Base-by-base conservation (phyloP, 1,140 invertebrate species). In the Pteromalus puparum region DNA sequence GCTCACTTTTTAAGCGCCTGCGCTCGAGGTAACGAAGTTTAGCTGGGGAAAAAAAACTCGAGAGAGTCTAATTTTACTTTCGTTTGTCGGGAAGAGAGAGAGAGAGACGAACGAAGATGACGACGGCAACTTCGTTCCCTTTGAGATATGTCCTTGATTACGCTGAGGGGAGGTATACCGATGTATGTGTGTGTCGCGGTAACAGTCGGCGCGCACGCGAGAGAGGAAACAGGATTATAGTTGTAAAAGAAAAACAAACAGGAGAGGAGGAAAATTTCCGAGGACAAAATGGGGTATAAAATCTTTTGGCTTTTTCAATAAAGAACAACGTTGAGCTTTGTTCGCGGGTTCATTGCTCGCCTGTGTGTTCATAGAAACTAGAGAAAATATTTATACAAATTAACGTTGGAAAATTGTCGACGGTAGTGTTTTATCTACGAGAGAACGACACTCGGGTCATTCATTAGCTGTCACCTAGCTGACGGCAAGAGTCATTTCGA, bases 1-100 rank as follows among this genome's bases (percentile, higher is more conserved):
- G 28, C 7, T 9, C n/a, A 75, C 21, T 75, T 75, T 42, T 75
- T 48, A 75, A 75, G 24, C 74, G 74, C 42, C n/a, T n/a, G 21
- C 12, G 26, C 15, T 48, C 74, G 9, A n/a, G 42, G 9, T 28
- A 24, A 76, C 53, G 26, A 76, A 76, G n/a, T 76, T 76, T 76
- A 70, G 9, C 28, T 18, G 42, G n/a, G 42, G 34, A 76, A 76
- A 74, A 1, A 34, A 28, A 30, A 9, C 18, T 48, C 38, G 18
- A 28, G 13, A 28, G 13, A 26, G 15, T 21, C 21, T 48, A 42
- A 76, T 76, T 76, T 76, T 48, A 76, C 72, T 76, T 26, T 76
- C 26, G 38, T 26, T 12, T 28, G 18, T 76, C 73, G 30, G n/a
- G n/a, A n/a, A n/a, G n/a, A 1, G 9, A 5, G 12, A 7, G 21